phyloP scores from a whole-genome alignment of 1,140 invertebrate species.

The Holotrichia oblita region DNA sequence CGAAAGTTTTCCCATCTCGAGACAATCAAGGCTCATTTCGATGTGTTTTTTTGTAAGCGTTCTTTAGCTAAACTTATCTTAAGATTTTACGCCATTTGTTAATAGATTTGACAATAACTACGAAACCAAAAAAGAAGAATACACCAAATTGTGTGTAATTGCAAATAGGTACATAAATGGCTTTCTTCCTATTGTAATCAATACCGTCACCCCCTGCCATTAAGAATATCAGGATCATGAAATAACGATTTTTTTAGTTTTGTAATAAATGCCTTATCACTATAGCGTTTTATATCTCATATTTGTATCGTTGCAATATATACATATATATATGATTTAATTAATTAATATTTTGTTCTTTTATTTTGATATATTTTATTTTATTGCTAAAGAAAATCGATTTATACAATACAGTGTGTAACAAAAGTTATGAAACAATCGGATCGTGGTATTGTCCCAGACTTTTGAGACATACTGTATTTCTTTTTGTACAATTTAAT shows the following conservation, averaged over 20 bases:
- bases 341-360: neutral
- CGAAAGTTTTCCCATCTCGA: neutral
- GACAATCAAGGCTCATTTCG: neutral
- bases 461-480: no score
- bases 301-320: slow-evolving; percentile 11
- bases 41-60: neutral
- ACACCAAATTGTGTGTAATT: neutral
- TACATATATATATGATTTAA: neutral
- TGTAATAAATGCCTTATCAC: no score
- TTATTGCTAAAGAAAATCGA: neutral
- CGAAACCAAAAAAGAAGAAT: neutral
- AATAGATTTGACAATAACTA: neutral
- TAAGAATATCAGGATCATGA: no score
- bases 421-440: no score
- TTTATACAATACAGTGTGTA: no score
- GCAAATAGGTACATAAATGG: neutral
- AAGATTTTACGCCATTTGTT: neutral
- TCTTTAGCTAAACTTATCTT: neutral
- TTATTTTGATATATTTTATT: slow-evolving; percentile 19
- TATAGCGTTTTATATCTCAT: slow-evolving; percentile 4
- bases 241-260: no score
- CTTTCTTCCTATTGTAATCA: neutral
- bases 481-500: no score
- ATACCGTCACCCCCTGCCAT: no score
- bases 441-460: no score